A percentile compares a stretch with the other conserved stretches of the same genome.
These are phyloP conservation scores for Hecatera dysodea DNA, from an alignment of 2,888 invertebrate genomes.

Conservation along the genomic window DNA sequence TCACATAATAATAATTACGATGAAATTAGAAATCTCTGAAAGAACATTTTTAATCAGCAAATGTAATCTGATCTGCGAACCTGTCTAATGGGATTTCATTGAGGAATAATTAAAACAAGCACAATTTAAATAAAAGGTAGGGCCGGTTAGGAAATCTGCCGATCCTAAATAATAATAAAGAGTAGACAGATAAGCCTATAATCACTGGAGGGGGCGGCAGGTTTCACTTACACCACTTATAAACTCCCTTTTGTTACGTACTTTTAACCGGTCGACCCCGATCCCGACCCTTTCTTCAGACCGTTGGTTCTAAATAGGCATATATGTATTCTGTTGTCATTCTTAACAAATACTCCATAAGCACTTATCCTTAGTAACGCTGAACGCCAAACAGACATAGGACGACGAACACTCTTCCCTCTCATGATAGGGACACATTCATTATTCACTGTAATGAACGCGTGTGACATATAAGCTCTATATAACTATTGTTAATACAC, in stretches of 20 bases:
- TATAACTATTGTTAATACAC: slow-evolving; percentile 10
- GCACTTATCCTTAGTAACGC: slow-evolving; percentile 52
- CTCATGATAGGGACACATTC: slow-evolving; percentile 35
- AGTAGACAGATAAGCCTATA: slow-evolving; percentile 69
- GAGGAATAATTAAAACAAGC: slow-evolving; percentile 47
- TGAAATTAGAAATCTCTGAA: slow-evolving; percentile 25
- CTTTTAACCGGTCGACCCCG: slow-evolving; percentile 68
- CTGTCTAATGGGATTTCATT: slow-evolving; percentile 30
- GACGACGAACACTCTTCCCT: slow-evolving; percentile 43
- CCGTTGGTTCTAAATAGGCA: slow-evolving; percentile 55
- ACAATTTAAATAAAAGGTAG: slow-evolving; percentile 50
- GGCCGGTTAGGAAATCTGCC: slow-evolving; percentile 23
- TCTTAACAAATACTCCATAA: slow-evolving; percentile 65
- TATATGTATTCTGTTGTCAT: slow-evolving; percentile 53
- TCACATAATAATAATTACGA: slow-evolving; percentile 12
- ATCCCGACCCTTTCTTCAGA: slow-evolving; percentile 66
- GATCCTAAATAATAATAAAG: slow-evolving; percentile 69
- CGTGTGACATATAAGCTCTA: slow-evolving; percentile 26
- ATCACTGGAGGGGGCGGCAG: slow-evolving; percentile 67
- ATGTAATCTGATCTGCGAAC: slow-evolving; percentile 49
- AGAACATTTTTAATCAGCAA: slow-evolving; percentile 55
- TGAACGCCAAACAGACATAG: slow-evolving; percentile 29
- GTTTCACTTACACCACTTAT: slow-evolving; percentile 73
- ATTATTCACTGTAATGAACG: slow-evolving; percentile 57
- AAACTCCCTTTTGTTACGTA: slow-evolving; percentile 69